A percentile compares a stretch with the other conserved stretches of the same genome.
These are phyloP conservation scores for Amiota minor DNA, from an alignment of 2,888 invertebrate genomes.

Conservation along the genomic window DNA sequence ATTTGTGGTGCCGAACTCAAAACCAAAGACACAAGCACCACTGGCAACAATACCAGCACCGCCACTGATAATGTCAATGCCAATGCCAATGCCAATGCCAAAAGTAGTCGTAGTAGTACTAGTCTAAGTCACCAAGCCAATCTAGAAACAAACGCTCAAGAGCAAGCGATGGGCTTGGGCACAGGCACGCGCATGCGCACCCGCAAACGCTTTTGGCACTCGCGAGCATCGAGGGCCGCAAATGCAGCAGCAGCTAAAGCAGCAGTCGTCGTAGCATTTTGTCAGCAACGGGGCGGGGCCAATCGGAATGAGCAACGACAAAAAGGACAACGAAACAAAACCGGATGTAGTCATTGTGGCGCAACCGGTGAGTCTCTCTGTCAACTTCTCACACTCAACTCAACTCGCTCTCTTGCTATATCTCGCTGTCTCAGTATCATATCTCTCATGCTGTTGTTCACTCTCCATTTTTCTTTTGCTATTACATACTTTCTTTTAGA, in stretches of 20 bases:
- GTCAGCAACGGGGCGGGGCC: conserved; percentile 63
- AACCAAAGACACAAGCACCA: conserved; percentile 36
- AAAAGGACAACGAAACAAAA: conserved; percentile 57
- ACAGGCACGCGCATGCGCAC: conserved; percentile 42
- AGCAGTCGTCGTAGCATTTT: conserved; percentile 62
- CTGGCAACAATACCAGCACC: conserved; percentile 34
- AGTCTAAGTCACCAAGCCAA: conserved; percentile 54
- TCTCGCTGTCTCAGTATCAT: conserved; percentile 1
- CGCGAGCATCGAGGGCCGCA: conserved; percentile 44
- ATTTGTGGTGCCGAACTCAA: conserved; percentile 63
- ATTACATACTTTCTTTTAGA: conserved; percentile 28
- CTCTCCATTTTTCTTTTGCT: conserved; percentile 32
- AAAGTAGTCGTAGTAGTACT: conserved; percentile 50
- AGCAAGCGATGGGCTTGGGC: conserved; percentile 35
- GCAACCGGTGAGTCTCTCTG: conserved; percentile 71
- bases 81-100: conserved; percentile 44
- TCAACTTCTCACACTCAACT: conserved; percentile 11
- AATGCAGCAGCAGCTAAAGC: conserved; percentile 16
- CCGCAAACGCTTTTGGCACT: conserved; percentile 70
- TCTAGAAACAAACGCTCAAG: conserved; percentile 38
- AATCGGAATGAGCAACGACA: conserved; percentile 49
- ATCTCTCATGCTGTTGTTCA: conserved; percentile 16
- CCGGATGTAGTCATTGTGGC: conserved; percentile 72
- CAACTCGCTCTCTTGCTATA: not conserved
- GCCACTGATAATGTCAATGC: conserved; percentile 46